Evolutionary conservation across 2,888 invertebrate species (phyloP), one percentile per base, ranked within the genome.

Genomic region (Ochropleura plecta): DNA sequence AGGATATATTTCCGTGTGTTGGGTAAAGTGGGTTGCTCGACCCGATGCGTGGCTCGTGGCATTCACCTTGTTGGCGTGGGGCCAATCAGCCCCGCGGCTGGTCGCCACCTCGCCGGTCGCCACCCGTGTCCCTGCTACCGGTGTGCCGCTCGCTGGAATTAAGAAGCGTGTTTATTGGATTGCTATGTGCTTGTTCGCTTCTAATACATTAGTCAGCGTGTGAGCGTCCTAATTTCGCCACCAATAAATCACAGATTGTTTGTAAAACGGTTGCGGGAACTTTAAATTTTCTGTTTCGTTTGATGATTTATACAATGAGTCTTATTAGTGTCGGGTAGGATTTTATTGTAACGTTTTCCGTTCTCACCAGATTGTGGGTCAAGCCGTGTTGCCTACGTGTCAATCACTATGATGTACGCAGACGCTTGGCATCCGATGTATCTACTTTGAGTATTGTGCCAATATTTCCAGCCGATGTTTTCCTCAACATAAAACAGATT

Each of bases 51-150:
- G 93, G 92, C 88, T 91, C 92, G 95, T 96, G 96, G 96, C 96
- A 96, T 96, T 96, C 96, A 96, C 96, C 96, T 96, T 96, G 96
- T 96, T 96, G 96, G 96, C 95, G 83, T 83, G 64, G 66, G 83
- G 94, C 96, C 96, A 96, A 88, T 74, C 85, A 83, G 85, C 81
- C 80, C 85, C 89, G 90, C 86, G 88, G 80, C 87, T 85, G 87
- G 80, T 87, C 84, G 87, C 81, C 86, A 57, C 59, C 40, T 59
- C 59, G 59, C 59, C 59, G 86, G 79, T 87, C 84, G 87, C 81
- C 86, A 85, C 85, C 87, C 87, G 82, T 87, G 86, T 87, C 82
- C 78, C 82, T 79, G 86, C 81, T 83, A 84, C 86, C 84, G 82
- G 84, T 82, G 79, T 70, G 74, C 78, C 74, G 67, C 79, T 73